These are phyloP conservation scores for Ephestia elutella DNA, from an alignment of 1,140 invertebrate genomes.

Conservation along the genomic window DNA sequence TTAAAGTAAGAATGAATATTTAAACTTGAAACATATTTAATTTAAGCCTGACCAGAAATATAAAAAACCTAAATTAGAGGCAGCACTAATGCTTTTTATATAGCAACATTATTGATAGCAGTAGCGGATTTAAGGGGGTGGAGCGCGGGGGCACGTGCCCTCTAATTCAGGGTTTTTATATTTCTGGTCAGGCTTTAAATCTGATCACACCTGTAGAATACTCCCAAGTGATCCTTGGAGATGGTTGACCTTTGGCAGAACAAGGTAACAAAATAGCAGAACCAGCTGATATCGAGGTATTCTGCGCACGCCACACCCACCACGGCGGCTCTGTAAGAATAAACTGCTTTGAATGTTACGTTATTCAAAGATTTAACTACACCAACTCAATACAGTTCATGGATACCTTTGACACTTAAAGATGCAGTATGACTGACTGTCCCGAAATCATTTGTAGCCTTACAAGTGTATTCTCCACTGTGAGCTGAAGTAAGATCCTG, in stretches of 20 bases:
- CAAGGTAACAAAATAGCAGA: conserved; percentile 59
- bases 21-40: too few species aligned
- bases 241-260: conserved; percentile 61
- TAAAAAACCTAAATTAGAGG: too few species aligned
- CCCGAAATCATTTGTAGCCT: conserved; percentile 83
- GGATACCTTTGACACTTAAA: conserved; percentile 86
- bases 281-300: conserved; percentile 63
- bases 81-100: too few species aligned
- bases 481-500: conserved; percentile 85
- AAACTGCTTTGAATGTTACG: conserved; percentile 63
- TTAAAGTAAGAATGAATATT: too few species aligned
- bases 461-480: conserved; percentile 86
- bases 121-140: too few species aligned
- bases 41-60: too few species aligned
- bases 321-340: conserved; percentile 53
- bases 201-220: conserved; percentile 49
- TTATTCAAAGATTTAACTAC: conserved; percentile 23
- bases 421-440: conserved; percentile 81
- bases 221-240: conserved; percentile 63
- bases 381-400: conserved; percentile 17
- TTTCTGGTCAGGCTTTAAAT: too few species aligned
- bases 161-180: too few species aligned
- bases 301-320: conserved; percentile 65
- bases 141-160: too few species aligned
- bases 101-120: too few species aligned